A percentile compares a stretch with the other conserved stretches of the same genome.
These are phyloP conservation scores for Vanessa tameamea DNA, from an alignment of 1,140 invertebrate species.

Conservation along the genomic window DNA sequence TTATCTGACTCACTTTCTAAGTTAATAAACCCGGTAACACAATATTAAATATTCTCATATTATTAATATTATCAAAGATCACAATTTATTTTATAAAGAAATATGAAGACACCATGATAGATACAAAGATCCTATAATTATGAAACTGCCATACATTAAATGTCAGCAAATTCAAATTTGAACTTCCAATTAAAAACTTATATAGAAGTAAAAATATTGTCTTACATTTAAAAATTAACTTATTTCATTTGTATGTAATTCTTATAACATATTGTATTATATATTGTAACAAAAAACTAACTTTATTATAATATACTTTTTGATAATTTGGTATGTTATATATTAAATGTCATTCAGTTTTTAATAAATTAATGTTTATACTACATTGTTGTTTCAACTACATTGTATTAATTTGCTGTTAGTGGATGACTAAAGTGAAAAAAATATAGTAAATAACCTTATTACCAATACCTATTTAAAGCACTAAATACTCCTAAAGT, in stretches of 20 bases:
- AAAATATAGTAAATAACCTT: neutral
- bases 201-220: no score
- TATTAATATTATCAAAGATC: neutral
- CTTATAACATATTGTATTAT: no score
- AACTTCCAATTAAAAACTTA: neutral
- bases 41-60: neutral
- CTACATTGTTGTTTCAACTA: neutral
- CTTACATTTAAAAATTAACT: no score
- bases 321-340: no score
- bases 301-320: no score
- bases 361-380: no score
- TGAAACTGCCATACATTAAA: neutral
- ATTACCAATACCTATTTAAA: neutral
- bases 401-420: neutral
- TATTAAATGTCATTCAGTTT: no score
- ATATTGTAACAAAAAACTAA: no score
- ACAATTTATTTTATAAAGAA: neutral
- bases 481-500: neutral
- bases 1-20: slow-evolving; percentile 1
- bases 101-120: neutral
- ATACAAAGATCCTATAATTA: neutral
- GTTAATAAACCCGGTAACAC: neutral
- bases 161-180: neutral
- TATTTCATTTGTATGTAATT: no score
- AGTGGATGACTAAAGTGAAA: neutral